Percentiles rank a stretch among this genome's conserved stretches.
Conservation (phyloP, 2,113 vertebrate genomes). For the Misgurnus mizolepis region DNA sequence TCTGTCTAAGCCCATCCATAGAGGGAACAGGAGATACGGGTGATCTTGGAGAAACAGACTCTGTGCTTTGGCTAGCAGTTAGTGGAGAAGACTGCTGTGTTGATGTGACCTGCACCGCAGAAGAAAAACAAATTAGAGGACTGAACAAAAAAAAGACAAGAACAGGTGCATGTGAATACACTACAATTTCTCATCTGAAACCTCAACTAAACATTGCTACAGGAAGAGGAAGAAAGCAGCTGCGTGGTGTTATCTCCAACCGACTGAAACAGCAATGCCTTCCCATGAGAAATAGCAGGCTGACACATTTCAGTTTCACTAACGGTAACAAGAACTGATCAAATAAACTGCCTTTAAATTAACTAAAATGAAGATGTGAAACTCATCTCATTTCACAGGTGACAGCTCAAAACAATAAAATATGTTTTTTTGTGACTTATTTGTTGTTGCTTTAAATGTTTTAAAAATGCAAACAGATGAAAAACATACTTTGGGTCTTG, state of each 20-base stretch:
- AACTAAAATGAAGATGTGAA: background rate
- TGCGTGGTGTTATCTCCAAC: constrained; percentile 38
- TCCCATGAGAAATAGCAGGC: constrained; percentile 1
- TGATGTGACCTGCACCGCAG: constrained; percentile 25
- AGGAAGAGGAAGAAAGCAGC: constrained; percentile 32
- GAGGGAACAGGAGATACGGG: constrained; percentile 44
- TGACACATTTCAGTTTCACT: background rate
- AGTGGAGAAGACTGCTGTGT: constrained; percentile 8
- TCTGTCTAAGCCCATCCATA: constrained; percentile 64
- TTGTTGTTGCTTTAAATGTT: too few relatives aligned
- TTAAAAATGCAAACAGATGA: background rate
- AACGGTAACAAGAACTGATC: background rate
- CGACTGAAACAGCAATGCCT: constrained; percentile 38
- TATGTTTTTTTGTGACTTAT: too few relatives aligned
- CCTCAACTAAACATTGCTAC: background rate
- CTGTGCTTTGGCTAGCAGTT: constrained; percentile 21
- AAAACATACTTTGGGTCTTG: constrained; percentile 65
- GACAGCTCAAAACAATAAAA: too few relatives aligned
- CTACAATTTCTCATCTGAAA: constrained; percentile 1
- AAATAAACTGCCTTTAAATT: background rate
- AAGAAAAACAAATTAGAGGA: background rate
- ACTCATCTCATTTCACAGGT: background rate
- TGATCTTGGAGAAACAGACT: background rate
- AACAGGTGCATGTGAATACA: background rate
- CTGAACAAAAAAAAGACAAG: background rate